Conservation (phyloP, 1,140 invertebrate species). For the Sesamia nonagrioides region DNA sequence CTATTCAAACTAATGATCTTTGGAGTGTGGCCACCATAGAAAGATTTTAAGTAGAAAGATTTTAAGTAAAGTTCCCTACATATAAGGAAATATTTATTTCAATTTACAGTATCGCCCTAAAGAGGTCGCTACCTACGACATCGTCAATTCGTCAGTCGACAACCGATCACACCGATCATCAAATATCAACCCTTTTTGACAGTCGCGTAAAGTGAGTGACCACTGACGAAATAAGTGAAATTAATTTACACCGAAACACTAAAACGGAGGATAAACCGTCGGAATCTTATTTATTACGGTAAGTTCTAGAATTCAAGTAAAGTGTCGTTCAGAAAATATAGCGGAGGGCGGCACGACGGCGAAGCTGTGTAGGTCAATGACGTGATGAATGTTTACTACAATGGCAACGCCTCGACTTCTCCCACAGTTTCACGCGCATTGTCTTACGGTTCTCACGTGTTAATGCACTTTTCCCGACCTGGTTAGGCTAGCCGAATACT, state of each 20-base stretch:
- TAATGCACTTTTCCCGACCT: slow-evolving; percentile 61
- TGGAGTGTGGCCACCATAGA: too few species aligned
- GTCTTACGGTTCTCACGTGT: slow-evolving; percentile 79
- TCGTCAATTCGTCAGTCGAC: too few species aligned
- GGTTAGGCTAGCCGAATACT: slow-evolving; percentile 28
- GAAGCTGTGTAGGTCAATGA: slow-evolving; percentile 74
- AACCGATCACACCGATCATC: slow-evolving; percentile 49
- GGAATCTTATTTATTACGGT: slow-evolving; percentile 62
- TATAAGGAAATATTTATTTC: slow-evolving; percentile 31
- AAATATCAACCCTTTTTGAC: slow-evolving; percentile 57
- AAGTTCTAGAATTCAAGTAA: slow-evolving; percentile 60
- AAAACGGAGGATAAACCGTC: slow-evolving; percentile 55
- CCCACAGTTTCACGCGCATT: slow-evolving; percentile 84
- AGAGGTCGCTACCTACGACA: slow-evolving; percentile 54
- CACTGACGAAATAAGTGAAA: slow-evolving; percentile 71
- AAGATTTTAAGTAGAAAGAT: too few species aligned
- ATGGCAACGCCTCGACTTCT: slow-evolving; percentile 86
- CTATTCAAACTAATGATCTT: too few species aligned
- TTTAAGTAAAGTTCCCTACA: slow-evolving; percentile 27
- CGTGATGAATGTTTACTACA: slow-evolving; percentile 86
- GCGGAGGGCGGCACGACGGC: slow-evolving; percentile 49
- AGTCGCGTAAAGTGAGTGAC: slow-evolving; percentile 51
- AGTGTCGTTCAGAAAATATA: slow-evolving; percentile 54
- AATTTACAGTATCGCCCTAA: slow-evolving; percentile 36
- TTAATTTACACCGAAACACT: slow-evolving; percentile 61